These are phyloP conservation scores for Rhopalosiphum maidis DNA, from an alignment of 1,140 invertebrate species.

Conservation along the genomic window DNA sequence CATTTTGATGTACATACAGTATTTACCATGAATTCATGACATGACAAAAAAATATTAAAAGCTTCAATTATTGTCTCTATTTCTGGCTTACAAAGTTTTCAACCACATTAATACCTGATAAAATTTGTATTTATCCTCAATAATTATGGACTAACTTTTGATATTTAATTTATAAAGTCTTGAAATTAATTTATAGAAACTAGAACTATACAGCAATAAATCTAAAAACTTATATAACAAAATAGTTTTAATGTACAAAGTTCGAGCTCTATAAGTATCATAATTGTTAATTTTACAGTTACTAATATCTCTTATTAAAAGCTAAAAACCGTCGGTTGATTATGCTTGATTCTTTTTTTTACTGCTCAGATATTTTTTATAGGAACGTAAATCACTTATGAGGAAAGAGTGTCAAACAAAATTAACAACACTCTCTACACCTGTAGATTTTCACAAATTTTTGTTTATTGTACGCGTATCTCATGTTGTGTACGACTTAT, in stretches of 20 bases:
- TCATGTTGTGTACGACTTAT: background rate
- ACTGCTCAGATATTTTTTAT: background rate
- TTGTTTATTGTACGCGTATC: background rate
- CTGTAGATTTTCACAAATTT: background rate
- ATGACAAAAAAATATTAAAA: background rate
- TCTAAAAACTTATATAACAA: background rate
- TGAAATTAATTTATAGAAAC: background rate
- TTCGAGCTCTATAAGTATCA: background rate
- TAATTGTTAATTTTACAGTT: no score
- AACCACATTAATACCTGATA: background rate
- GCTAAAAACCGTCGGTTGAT: background rate
- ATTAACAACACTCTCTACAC: background rate
- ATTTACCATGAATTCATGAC: background rate
- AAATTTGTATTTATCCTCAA: background rate
- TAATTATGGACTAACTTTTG: background rate
- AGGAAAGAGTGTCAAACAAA: background rate
- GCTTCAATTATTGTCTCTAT: background rate
- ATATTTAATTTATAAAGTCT: background rate
- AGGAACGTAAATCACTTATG: background rate
- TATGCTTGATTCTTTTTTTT: no score
- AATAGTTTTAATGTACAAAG: background rate
- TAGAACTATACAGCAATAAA: background rate
- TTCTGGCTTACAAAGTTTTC: background rate
- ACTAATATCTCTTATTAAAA: background rate
- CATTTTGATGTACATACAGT: no score